A percentile compares a stretch with the other conserved stretches of the same genome.
Conservation (phyloP, 2,888 invertebrate genomes). For the Myathropa florea region DNA sequence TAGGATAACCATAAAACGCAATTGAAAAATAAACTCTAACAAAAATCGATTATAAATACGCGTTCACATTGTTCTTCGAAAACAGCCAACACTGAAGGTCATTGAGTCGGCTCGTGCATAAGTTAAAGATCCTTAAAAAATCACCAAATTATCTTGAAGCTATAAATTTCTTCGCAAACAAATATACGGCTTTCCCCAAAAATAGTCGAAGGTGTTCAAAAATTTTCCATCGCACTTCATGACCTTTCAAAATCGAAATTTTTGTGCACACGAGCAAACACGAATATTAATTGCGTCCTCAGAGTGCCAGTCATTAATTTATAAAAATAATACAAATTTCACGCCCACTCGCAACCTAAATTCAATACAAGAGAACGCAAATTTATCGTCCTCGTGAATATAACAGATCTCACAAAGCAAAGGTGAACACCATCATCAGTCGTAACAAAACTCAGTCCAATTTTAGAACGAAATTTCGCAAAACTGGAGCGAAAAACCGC, state of each 20-base stretch:
- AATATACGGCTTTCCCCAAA: conserved; percentile 3
- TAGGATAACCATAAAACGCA: too few species aligned
- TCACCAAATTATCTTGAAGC: neutral
- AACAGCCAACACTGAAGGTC: neutral
- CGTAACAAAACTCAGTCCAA: conserved; percentile 24
- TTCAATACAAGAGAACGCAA: conserved; percentile 7
- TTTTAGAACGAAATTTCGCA: conserved; percentile 41
- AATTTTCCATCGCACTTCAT: conserved; percentile 40
- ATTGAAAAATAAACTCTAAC: too few species aligned
- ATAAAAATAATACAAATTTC: conserved; percentile 34
- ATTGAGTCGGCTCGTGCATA: neutral
- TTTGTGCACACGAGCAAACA: conserved; percentile 53
- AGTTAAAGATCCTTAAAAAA: neutral
- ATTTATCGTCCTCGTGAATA: neutral
- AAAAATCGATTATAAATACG: too few species aligned
- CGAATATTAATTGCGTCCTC: conserved; percentile 53
- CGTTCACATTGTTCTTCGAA: too few species aligned
- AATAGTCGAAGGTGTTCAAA: conserved; percentile 46
- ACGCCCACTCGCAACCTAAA: conserved; percentile 42
- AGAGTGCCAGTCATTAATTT: conserved; percentile 28
- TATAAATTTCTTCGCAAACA: neutral
- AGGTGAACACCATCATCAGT: neutral
- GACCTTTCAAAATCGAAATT: conserved; percentile 58
- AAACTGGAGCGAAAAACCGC: conserved; percentile 60
- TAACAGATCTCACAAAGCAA: conserved; percentile 1